A percentile compares a stretch with the other conserved stretches of the same genome.
phyloP scores from a whole-genome alignment of 2,888 invertebrate species.

The Hipparchia sbordonii region DNA sequence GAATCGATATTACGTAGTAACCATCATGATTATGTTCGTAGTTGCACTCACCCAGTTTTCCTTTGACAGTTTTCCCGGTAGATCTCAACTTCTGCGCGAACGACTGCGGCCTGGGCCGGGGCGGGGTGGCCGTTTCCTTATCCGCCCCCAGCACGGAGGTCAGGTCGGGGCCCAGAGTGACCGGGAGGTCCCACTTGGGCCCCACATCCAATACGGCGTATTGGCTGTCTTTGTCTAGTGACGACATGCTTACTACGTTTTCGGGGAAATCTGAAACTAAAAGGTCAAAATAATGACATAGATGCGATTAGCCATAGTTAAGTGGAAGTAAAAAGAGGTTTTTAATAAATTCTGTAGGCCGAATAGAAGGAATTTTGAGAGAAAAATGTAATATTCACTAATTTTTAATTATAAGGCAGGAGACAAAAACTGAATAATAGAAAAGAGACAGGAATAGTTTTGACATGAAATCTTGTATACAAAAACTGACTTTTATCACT shows the following conservation, averaged over 20 bases:
- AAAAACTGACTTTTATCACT: no score
- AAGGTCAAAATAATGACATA: not conserved
- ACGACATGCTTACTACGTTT: slow-evolving; percentile 74
- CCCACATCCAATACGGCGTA: slow-evolving; percentile 53
- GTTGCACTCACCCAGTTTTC: slow-evolving; percentile 73
- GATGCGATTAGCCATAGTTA: no score
- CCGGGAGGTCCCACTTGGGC: slow-evolving; percentile 59
- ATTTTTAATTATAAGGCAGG: no score
- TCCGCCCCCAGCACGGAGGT: slow-evolving; percentile 42
- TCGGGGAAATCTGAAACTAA: slow-evolving; percentile 86
- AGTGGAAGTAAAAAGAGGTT: no score
- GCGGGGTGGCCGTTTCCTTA: slow-evolving; percentile 66
- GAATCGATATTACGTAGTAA: no score
- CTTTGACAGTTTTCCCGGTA: slow-evolving; percentile 92
- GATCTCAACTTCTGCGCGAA: slow-evolving; percentile 94
- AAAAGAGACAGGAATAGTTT: no score
- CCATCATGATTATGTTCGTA: no score
- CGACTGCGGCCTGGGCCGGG: slow-evolving; percentile 87
- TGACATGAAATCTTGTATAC: no score
- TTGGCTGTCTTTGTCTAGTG: slow-evolving; percentile 66
- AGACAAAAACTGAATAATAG: no score
- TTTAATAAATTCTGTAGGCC: no score
- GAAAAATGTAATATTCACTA: not conserved
- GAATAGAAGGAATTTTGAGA: not conserved
- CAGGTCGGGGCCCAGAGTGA: slow-evolving; percentile 38